Conservation (phyloP, 2,797 vertebrate species). For the Malurus splendens region DNA sequence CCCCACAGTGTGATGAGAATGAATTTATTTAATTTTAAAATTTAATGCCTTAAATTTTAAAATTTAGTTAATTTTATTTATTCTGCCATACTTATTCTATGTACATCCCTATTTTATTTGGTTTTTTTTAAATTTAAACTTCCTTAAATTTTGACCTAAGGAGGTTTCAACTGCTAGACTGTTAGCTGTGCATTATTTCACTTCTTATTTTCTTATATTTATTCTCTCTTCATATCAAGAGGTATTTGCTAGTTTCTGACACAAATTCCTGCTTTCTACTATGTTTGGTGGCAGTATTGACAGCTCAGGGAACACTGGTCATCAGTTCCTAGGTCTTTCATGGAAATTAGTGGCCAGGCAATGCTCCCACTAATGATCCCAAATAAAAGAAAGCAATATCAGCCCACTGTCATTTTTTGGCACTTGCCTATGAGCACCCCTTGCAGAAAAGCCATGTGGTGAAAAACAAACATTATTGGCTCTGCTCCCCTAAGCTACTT, state of each 20-base stretch:
- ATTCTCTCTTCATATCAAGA: background rate
- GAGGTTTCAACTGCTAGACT: background rate
- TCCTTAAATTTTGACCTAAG: background rate
- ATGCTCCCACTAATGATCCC: background rate
- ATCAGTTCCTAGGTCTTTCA: background rate
- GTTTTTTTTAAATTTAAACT: background rate
- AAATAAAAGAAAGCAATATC: background rate
- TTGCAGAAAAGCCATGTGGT: background rate
- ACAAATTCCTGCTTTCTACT: background rate
- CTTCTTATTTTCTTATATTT: background rate
- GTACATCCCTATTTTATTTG: background rate
- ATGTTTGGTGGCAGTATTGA: background rate
- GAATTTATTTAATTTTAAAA: background rate
- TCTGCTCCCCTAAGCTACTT: background rate
- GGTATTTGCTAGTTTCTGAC: background rate
- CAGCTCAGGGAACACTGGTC: background rate
- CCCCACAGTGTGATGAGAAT: background rate
- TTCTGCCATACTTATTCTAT: background rate
- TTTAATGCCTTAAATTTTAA: too few relatives aligned
- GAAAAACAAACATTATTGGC: background rate
- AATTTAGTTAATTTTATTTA: background rate
- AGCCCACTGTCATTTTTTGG: background rate
- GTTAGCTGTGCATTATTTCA: background rate
- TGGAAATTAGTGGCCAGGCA: background rate
- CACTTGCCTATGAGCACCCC: fast-evolving